Percentiles rank a stretch among this genome's conserved stretches.
Conservation (phyloP, 2,797 vertebrate species). For the Macrochelys suwanniensis region DNA sequence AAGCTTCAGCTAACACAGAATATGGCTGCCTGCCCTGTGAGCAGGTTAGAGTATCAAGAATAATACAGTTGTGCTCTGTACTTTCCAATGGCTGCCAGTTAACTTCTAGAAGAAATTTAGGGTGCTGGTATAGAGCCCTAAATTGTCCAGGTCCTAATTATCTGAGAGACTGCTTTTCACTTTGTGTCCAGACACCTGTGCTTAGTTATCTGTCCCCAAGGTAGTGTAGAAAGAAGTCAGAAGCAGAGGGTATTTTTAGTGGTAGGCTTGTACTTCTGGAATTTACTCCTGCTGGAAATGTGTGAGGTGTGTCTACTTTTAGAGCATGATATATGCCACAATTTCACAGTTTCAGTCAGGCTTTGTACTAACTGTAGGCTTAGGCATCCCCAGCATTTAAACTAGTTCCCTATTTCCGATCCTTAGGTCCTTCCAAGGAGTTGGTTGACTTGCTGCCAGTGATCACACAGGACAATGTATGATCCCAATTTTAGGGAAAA, state of each 20-base stretch:
- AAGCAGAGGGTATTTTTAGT: fast-evolving
- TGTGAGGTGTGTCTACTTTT: background rate
- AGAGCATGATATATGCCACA: background rate
- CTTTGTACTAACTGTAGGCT: background rate
- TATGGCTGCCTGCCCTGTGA: background rate
- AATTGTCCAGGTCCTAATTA: background rate
- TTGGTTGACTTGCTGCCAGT: background rate
- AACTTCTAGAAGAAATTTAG: constrained; percentile 12
- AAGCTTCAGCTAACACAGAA: background rate
- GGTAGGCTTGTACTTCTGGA: background rate
- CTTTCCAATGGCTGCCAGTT: background rate
- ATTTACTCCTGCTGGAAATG: background rate
- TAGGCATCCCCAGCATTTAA: background rate
- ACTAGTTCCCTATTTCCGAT: background rate
- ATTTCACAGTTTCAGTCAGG: background rate
- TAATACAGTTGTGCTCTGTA: background rate
- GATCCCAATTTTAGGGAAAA: background rate
- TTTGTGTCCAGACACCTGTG: background rate
- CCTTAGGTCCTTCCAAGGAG: background rate
- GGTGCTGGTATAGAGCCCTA: background rate
- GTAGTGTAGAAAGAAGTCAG: background rate
- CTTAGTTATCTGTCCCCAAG: background rate
- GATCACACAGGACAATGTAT: background rate
- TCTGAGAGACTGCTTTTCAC: background rate
- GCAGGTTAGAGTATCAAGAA: background rate